phyloP scores from a whole-genome alignment of 2,888 invertebrate species.

The Diadegma fenestrale region DNA sequence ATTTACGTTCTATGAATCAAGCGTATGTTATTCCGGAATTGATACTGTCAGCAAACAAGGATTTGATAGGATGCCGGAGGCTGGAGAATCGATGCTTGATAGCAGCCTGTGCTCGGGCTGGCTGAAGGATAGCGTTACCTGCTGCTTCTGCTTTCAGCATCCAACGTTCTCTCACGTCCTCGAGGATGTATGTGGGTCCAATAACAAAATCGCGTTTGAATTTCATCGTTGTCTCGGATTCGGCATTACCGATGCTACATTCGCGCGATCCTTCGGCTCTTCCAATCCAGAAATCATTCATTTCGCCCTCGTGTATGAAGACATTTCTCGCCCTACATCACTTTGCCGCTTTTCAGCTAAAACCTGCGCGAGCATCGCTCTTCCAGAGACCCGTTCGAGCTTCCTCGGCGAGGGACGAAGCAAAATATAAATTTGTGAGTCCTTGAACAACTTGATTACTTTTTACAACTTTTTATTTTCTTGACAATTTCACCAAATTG shows the following conservation, averaged over 20 bases:
- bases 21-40: constrained; percentile 78
- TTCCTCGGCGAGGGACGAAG: too few species aligned
- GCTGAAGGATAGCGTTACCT: constrained; percentile 46
- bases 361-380: constrained; percentile 51
- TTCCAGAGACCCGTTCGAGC: too few species aligned
- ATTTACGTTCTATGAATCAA: constrained; percentile 78
- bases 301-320: constrained; percentile 25
- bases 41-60: constrained; percentile 81
- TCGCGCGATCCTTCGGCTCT: constrained; percentile 23
- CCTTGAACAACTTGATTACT: constrained; percentile 32
- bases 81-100: constrained; percentile 69
- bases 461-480: constrained; percentile 32
- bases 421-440: constrained; percentile 17
- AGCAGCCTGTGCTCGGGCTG: constrained; percentile 10
- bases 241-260: constrained; percentile 8
- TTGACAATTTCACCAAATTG: too few species aligned
- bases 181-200: constrained; percentile 71
- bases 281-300: constrained; percentile 44
- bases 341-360: background rate
- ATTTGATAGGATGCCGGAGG: constrained; percentile 72
- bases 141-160: constrained; percentile 54
- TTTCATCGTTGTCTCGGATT: constrained; percentile 66
- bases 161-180: constrained; percentile 69
- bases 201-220: constrained; percentile 73
- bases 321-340: background rate